Conservation (phyloP, 2,113 vertebrate species). For the Brachyhypopomus occidentalis region DNA sequence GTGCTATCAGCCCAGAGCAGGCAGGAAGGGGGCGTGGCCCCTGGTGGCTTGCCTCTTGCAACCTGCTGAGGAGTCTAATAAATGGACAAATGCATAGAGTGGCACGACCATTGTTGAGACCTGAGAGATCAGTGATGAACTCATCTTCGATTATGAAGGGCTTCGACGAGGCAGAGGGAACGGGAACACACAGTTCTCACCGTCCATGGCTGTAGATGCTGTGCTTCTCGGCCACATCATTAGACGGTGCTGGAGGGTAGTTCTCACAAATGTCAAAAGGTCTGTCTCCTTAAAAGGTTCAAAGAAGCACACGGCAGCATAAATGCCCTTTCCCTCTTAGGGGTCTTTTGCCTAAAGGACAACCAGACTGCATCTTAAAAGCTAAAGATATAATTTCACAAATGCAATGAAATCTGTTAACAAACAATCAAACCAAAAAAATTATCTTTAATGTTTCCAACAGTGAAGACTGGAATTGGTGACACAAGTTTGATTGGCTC, state of each 20-base stretch:
- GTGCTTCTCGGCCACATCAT: neutral
- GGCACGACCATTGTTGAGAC: too few relatives aligned
- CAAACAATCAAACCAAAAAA: too few relatives aligned
- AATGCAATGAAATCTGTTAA: neutral
- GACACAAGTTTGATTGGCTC: too few relatives aligned
- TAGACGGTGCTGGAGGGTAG: neutral
- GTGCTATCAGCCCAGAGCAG: too few relatives aligned
- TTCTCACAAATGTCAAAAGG: conserved; percentile 45
- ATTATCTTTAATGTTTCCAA: too few relatives aligned
- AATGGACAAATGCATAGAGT: too few relatives aligned
- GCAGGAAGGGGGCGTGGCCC: too few relatives aligned
- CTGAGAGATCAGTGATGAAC: too few relatives aligned
- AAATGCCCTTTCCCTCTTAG: neutral
- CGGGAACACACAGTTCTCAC: neutral
- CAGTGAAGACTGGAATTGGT: neutral
- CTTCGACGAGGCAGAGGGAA: neutral
- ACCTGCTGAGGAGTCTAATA: too few relatives aligned
- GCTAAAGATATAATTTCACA: neutral
- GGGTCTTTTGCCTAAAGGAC: conserved; percentile 18
- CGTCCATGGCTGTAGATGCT: neutral
- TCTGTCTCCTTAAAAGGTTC: conserved; percentile 4
- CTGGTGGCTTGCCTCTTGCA: too few relatives aligned
- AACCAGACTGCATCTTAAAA: neutral
- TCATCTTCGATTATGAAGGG: neutral
- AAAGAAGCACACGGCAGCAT: conserved; percentile 23